Evolutionary conservation across 2,888 invertebrate species (phyloP), one percentile per base, ranked within the genome.

Genomic region (Drosophila neonasuta): DNA sequence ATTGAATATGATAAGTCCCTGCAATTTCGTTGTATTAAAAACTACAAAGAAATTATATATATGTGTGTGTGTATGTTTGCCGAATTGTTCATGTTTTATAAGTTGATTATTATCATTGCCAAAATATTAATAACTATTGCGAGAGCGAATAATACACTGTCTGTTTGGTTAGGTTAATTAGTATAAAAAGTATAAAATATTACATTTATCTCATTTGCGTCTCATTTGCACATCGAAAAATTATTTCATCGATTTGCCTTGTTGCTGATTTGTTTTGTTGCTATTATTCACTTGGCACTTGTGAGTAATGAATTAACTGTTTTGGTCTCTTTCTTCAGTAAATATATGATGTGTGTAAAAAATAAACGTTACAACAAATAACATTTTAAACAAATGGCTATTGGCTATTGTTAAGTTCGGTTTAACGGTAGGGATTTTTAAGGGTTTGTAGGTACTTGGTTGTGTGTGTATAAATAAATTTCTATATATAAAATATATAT

Each of bases 391-490:
- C 82, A 82, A 76, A 82, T 81, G 73, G 73, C 77, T 82, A 82
- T 86, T 86, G 80, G 76, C 78, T 83, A 82, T 85, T 80, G 75
- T 75, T 67, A 61, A 56, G 55, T 63, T 45, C 39, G 69, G 54
- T 69, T 69, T 65, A 60, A 79, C 79, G 66, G 73, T 46, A 66
- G 71, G 80, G 74, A 52, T 51, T 61, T 45, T 9, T 13, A 56
- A 63, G 62, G 71, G 60, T 66, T 64, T 90, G 91, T 92, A 90
- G 80, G 83, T 72, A 62, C 75, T 77, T 77, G 77, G 77, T 83
- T 78, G 79, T 89, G 79, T 89, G 88, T 89, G 77, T 87, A 88
- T 89, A 90, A 88, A 86, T 88, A 87, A 83, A 85, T 88, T 84
- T 86, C 81, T 82, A 79, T 89, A 88, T 82, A 88, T 87, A 86